These are phyloP conservation scores for Romanomermis culicivorax DNA, from an alignment of 2,888 invertebrate species.

Conservation along the genomic window DNA sequence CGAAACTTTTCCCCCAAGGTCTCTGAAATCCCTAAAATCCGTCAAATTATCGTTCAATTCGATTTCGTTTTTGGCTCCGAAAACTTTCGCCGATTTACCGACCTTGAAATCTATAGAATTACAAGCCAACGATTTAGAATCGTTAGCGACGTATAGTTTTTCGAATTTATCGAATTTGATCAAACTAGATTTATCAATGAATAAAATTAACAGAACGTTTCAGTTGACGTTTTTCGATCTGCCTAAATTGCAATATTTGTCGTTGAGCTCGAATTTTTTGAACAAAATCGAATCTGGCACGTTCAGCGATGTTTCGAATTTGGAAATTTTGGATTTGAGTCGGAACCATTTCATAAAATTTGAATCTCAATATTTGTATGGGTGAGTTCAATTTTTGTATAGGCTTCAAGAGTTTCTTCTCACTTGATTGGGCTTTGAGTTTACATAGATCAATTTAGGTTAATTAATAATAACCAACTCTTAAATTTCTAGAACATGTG, in stretches of 20 bases:
- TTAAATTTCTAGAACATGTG: too few relatives aligned
- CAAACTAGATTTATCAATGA: slow-evolving; percentile 4
- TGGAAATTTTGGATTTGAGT: slow-evolving; percentile 40
- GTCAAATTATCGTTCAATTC: slow-evolving; percentile 20
- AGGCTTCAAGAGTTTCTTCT: too few relatives aligned
- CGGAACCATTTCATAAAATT: slow-evolving; percentile 35
- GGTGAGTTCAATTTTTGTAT: too few relatives aligned
- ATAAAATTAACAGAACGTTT: slow-evolving; percentile 17
- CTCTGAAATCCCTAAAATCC: slow-evolving; percentile 16
- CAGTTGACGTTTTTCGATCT: slow-evolving; percentile 36
- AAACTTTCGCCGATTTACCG: slow-evolving; percentile 16
- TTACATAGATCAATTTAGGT: too few relatives aligned
- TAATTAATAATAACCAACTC: too few relatives aligned
- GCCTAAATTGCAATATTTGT: slow-evolving; percentile 30
- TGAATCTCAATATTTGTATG: background rate
- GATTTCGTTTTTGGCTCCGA: slow-evolving; percentile 15
- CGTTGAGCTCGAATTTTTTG: slow-evolving; percentile 10
- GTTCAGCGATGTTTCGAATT: slow-evolving; percentile 8
- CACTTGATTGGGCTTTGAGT: too few relatives aligned
- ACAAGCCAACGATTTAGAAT: slow-evolving; percentile 19
- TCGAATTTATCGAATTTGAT: slow-evolving; percentile 45
- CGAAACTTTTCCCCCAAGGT: slow-evolving; percentile 18
- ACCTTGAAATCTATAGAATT: slow-evolving; percentile 44
- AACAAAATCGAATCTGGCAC: slow-evolving; percentile 21
- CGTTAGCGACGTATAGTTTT: slow-evolving; percentile 32